phyloP scores from a whole-genome alignment of 2,113 vertebrate genomes.

The Solenodon paradoxus region DNA sequence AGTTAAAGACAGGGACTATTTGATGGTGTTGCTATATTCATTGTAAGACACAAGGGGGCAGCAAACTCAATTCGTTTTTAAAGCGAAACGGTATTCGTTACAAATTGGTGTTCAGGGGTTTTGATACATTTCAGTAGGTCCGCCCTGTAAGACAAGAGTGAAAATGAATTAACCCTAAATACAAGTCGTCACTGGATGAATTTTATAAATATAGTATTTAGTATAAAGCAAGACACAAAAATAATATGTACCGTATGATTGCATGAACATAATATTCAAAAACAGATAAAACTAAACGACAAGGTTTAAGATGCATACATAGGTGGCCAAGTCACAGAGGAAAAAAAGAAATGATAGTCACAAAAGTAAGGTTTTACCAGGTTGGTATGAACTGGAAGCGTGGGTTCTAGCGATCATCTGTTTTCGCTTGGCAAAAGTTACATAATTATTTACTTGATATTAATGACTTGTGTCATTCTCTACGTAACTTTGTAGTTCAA shows the following conservation, averaged over 20 bases:
- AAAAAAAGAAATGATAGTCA: background rate
- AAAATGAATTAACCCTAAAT: background rate
- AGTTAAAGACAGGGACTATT: background rate
- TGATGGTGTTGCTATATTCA: background rate
- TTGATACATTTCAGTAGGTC: background rate
- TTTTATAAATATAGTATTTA: background rate
- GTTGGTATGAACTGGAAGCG: background rate
- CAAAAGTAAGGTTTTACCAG: background rate
- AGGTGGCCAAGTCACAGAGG: background rate
- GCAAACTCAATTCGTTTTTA: conserved; percentile 18
- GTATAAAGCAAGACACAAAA: background rate
- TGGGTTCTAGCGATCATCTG: no score
- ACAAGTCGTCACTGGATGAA: background rate
- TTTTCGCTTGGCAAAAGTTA: background rate
- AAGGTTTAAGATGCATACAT: background rate
- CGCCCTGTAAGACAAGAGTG: background rate
- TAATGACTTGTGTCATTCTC: background rate
- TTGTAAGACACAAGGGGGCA: conserved; percentile 48
- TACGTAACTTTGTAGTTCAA: background rate
- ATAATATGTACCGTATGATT: background rate
- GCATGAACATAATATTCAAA: background rate
- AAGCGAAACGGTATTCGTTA: background rate
- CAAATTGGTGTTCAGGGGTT: background rate
- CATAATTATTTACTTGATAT: background rate
- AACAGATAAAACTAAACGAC: background rate